phyloP scores from a whole-genome alignment of 2,113 vertebrate species.

The Nerophis ophidion region DNA sequence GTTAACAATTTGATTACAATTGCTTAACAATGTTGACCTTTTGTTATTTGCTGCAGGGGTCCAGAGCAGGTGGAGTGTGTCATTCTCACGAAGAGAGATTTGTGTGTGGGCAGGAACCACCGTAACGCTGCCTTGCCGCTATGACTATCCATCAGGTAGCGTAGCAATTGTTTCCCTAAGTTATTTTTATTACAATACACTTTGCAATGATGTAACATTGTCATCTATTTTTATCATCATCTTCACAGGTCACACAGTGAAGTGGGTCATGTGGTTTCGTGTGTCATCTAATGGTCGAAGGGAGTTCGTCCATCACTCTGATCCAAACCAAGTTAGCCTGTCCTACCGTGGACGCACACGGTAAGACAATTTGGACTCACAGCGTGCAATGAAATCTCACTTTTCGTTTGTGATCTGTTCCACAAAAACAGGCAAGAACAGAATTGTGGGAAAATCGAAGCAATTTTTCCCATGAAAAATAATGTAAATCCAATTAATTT shows the following conservation, averaged over 20 bases:
- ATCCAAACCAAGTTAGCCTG: slow-evolving; percentile 59
- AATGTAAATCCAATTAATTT: too few species aligned
- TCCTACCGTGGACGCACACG: slow-evolving; percentile 64
- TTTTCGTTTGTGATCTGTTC: too few species aligned
- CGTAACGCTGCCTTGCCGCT: slow-evolving; percentile 69
- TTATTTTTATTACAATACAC: too few species aligned
- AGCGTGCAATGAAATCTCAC: too few species aligned
- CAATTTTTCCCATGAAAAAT: too few species aligned
- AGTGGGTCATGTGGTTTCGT: slow-evolving; percentile 71
- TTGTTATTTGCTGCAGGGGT: slow-evolving; percentile 39
- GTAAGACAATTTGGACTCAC: slow-evolving; percentile 33
- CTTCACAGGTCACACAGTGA: slow-evolving; percentile 60
- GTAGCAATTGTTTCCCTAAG: not conserved
- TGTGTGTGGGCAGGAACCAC: slow-evolving; percentile 74
- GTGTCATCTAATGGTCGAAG: slow-evolving; percentile 62
- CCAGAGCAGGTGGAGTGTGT: slow-evolving; percentile 67
- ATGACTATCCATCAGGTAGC: slow-evolving; percentile 69
- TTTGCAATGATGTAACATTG: not conserved
- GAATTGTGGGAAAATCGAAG: too few species aligned
- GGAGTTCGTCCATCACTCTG: slow-evolving; percentile 66
- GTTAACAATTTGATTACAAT: not conserved
- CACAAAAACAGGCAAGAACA: too few species aligned
- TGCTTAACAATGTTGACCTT: not conserved
- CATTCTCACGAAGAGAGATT: slow-evolving; percentile 68
- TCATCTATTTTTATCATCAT: not conserved